A percentile compares a stretch with the other conserved stretches of the same genome.
These are phyloP conservation scores for Dryobates pubescens DNA, from an alignment of 2,797 vertebrate genomes.

Conservation along the genomic window DNA sequence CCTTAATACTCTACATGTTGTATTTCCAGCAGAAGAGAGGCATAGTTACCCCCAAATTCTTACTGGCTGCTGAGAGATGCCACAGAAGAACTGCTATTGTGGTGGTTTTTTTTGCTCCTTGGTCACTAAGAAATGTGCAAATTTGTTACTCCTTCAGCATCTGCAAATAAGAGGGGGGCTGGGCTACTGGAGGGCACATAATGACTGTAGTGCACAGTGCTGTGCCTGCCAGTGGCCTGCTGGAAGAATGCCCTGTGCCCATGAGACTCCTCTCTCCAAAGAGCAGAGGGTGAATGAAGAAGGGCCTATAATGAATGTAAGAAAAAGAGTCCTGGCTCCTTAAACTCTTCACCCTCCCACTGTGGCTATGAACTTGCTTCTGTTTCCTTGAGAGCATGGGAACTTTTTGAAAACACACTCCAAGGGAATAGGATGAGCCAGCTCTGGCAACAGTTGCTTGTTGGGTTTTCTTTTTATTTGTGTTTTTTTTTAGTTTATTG, in stretches of 20 bases:
- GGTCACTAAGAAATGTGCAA: neutral
- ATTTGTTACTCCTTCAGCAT: constrained; percentile 25
- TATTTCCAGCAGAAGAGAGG: neutral
- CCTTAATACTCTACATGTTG: neutral
- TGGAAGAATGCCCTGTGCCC: constrained; percentile 28
- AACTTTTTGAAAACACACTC: neutral
- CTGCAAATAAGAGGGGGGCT: constrained; percentile 21
- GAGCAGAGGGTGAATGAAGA: constrained; percentile 22
- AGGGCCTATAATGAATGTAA: constrained; percentile 5
- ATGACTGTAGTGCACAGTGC: neutral
- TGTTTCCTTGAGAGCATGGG: neutral
- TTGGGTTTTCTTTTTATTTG: neutral
- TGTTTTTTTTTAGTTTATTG: neutral
- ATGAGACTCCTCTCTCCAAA: neutral
- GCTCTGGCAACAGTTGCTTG: neutral
- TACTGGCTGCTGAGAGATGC: neutral
- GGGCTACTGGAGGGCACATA: neutral
- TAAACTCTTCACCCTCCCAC: neutral
- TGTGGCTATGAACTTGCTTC: neutral
- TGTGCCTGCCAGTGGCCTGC: neutral
- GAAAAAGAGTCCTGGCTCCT: neutral
- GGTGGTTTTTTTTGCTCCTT: neutral
- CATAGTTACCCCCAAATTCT: neutral
- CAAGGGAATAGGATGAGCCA: neutral
- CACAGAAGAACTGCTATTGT: neutral